Evolutionary conservation across 2,797 vertebrate species (phyloP).

Genomic region (Mionectes olivaceus): DNA sequence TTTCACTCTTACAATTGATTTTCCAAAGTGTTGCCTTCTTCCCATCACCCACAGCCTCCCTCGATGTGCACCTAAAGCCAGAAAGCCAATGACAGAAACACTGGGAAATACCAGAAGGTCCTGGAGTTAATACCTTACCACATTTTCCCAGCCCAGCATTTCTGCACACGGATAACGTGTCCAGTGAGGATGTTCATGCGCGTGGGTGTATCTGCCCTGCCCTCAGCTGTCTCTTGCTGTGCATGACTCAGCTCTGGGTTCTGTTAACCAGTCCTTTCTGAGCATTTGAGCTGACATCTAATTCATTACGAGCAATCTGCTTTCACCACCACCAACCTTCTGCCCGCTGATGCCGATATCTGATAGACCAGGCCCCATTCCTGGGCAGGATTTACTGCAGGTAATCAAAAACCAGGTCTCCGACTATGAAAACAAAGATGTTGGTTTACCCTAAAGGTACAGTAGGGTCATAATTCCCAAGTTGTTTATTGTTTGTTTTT

Average conservation of each 20-base stretch:
- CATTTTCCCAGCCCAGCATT: not conserved
- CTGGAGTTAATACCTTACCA: not conserved
- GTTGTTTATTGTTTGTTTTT: not conserved
- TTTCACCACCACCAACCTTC: constrained; percentile 74
- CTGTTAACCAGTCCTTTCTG: constrained; percentile 68
- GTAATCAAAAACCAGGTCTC: not conserved
- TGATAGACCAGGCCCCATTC: constrained; percentile 16
- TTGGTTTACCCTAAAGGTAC: not conserved
- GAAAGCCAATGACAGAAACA: not conserved
- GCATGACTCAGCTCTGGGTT: constrained; percentile 52
- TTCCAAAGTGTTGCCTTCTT: not conserved
- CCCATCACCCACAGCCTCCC: not conserved
- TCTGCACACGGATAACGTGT: rapidly evolving
- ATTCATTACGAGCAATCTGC: constrained; percentile 82
- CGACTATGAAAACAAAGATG: not conserved
- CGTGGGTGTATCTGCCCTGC: not conserved
- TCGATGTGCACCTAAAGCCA: not conserved
- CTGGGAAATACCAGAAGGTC: not conserved
- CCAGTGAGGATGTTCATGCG: not conserved
- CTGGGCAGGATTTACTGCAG: not conserved
- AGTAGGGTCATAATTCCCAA: not conserved
- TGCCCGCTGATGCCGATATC: constrained; percentile 60
- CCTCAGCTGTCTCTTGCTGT: not conserved
- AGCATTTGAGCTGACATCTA: constrained; percentile 84
- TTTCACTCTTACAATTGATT: not conserved